Percentiles rank a stretch among this genome's conserved stretches.
These are phyloP conservation scores for Ovis aries DNA, from an alignment of 2,113 vertebrate genomes.

Conservation along the genomic window DNA sequence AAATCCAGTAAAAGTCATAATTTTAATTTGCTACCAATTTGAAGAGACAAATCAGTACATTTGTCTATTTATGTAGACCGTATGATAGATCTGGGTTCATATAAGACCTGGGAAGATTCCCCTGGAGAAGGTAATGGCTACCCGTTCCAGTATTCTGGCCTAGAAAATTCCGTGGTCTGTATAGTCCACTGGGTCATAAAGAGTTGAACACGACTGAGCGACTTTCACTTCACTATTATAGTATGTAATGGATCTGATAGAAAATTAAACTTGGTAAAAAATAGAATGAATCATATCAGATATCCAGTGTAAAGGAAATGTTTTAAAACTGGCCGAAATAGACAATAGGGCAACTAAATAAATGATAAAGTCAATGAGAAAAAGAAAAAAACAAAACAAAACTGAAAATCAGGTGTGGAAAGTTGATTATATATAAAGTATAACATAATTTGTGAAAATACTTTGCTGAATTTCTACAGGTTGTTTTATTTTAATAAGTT, in stretches of 20 bases:
- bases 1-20: constrained; percentile 89
- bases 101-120: background rate
- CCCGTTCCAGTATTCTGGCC: background rate
- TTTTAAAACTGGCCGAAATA: constrained; percentile 37
- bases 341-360: background rate
- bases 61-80: constrained; percentile 5
- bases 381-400: background rate
- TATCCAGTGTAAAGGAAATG: constrained; percentile 14
- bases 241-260: background rate
- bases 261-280: constrained; percentile 33
- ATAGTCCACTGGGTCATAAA: background rate
- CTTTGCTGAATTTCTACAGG: constrained; percentile 9
- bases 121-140: background rate
- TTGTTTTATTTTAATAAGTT: background rate
- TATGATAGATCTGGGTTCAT: background rate
- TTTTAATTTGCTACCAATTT: constrained; percentile 51
- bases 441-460: constrained; percentile 1
- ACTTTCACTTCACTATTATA: background rate
- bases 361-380: constrained; percentile 32
- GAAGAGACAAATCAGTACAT: constrained; percentile 26
- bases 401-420: constrained; percentile 17
- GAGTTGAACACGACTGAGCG: background rate
- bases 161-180: background rate
- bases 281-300: background rate
- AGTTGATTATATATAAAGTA: constrained; percentile 6